Evolutionary conservation across 2,888 invertebrate genomes (phyloP), one percentile per base, ranked within the genome.

Genomic region (Ctenicera cuprea): DNA sequence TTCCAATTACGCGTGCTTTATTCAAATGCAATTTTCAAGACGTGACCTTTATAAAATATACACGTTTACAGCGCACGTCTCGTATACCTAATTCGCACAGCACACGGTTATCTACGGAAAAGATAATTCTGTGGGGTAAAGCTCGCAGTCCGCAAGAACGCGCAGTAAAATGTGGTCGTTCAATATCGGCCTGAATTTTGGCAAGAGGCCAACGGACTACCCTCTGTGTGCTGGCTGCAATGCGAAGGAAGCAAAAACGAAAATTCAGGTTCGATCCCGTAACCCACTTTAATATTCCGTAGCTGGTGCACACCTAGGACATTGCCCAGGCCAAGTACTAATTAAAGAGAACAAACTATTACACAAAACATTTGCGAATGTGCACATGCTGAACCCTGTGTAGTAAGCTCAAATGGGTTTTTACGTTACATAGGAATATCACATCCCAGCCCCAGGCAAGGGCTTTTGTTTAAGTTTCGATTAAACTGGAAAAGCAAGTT

Each of bases 111-210:
- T 71, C 71, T 64, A 62, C 69, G 20, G 20, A 37, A 65, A 71
- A 72, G 45, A 72, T 72, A 72, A 72, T 72, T 72, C 63, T 45
- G 33, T 48, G 54, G 61, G 63, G 63, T 33, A 68, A 66, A 67
- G 54, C 52, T 67, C 22, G 38, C 54, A 65, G 20, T 63, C 54
- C 67, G 59, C 67, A 73, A 73, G 73, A 73, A 62, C 62, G 69
- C 64, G 69, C 64, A 69, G 70, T 74, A 74, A 74, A 74, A 70
- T 62, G 74, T 74, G 72, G 72, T 72, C 72, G 75, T 72, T 75
- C 75, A 61, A 75, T 75, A 75, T 68, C 74, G 63, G 20, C 61
- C 68, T 38, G 68, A 69, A 75, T 69, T 75, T 75, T 75, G 75
- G 75, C 75, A 75, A 45, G 37, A 48, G 68, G 74, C 74, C 74